Conservation (phyloP, 2,888 invertebrate genomes). For the Parapristionchus giblindavisi region DNA sequence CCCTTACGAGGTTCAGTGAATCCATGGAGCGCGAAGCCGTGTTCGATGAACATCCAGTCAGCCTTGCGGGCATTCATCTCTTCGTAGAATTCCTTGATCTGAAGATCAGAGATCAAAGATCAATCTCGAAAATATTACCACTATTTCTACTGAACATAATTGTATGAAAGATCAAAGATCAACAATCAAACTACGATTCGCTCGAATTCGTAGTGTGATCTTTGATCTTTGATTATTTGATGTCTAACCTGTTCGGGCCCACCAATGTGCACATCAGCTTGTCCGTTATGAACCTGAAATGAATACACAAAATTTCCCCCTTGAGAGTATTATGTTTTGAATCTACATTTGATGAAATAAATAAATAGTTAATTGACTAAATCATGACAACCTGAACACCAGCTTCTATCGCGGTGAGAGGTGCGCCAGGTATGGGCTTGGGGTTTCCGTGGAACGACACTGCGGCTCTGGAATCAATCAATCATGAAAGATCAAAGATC, state of each 20-base stretch:
- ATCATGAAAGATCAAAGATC: too few relatives aligned
- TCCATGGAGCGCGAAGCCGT: constrained; percentile 60
- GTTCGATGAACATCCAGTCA: constrained; percentile 57
- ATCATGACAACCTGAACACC: constrained; percentile 43
- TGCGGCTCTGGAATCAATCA: constrained; percentile 42
- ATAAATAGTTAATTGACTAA: too few relatives aligned
- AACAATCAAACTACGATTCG: too few relatives aligned
- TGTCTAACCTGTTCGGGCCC: constrained; percentile 46
- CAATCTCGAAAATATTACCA: background rate
- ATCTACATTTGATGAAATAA: too few relatives aligned
- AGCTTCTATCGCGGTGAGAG: constrained; percentile 43
- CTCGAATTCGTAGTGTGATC: too few relatives aligned
- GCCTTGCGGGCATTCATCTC: constrained; percentile 58
- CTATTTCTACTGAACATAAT: background rate
- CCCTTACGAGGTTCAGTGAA: constrained; percentile 56
- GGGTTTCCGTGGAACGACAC: constrained; percentile 65
- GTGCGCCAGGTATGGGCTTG: constrained; percentile 53
- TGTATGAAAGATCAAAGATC: background rate
- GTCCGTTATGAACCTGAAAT: constrained; percentile 58
- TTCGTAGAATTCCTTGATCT: constrained; percentile 50
- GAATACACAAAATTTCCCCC: background rate
- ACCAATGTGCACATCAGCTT: constrained; percentile 56
- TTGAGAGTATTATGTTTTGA: too few relatives aligned
- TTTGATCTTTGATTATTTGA: too few relatives aligned
- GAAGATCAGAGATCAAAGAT: background rate